Evolutionary conservation across 2,888 invertebrate species (phyloP).

Genomic region (Mallateleia sp.): DNA sequence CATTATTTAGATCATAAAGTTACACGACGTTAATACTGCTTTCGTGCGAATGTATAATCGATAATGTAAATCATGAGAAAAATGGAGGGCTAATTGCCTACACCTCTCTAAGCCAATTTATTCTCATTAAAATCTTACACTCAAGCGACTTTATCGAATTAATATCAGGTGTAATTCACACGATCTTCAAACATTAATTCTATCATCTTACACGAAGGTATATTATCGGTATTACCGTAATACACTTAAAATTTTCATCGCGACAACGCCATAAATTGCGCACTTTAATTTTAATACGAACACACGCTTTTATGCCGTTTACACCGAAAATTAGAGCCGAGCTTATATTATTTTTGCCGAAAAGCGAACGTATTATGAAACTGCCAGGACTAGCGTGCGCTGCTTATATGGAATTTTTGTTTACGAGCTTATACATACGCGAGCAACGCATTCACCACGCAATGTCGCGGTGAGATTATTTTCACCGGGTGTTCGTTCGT

Average conservation of each 20-base stretch:
- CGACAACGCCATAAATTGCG: conserved; percentile 30
- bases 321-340: conserved; percentile 38
- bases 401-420: conserved; percentile 61
- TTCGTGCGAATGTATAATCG: conserved; percentile 75
- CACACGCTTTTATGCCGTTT: conserved; percentile 31
- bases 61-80: conserved; percentile 76
- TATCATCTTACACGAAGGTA: conserved; percentile 57
- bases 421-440: conserved; percentile 60
- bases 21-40: conserved; percentile 63
- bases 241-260: conserved; percentile 63
- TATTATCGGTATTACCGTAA: conserved; percentile 53
- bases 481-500: conserved; percentile 68
- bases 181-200: conserved; percentile 71
- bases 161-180: conserved; percentile 71
- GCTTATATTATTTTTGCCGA: conserved; percentile 42
- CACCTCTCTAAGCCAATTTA: conserved; percentile 64
- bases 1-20: conserved; percentile 74
- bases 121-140: conserved; percentile 74
- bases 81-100: conserved; percentile 66
- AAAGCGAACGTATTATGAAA: conserved; percentile 61
- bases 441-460: conserved; percentile 52
- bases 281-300: conserved; percentile 44
- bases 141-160: conserved; percentile 69
- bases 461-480: conserved; percentile 73
- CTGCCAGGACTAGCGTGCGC: conserved; percentile 38